These are phyloP conservation scores for Stegana nigrithorax DNA, from an alignment of 2,888 invertebrate genomes.

Conservation along the genomic window DNA sequence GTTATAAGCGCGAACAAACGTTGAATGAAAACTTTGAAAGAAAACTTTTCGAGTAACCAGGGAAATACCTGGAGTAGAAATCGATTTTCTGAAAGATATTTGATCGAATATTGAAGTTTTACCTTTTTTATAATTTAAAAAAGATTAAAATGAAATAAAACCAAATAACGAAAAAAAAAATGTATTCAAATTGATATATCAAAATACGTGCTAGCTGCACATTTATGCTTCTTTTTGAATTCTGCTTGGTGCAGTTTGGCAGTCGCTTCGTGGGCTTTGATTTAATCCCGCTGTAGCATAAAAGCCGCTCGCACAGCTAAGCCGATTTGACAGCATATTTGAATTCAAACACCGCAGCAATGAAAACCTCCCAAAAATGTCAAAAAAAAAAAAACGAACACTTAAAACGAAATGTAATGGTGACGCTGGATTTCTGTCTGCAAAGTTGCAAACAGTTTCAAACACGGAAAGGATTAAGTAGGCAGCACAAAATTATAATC, in stretches of 20 bases:
- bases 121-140: too few relatives aligned
- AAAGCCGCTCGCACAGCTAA: slow-evolving; percentile 50
- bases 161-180: too few relatives aligned
- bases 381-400: slow-evolving; percentile 38
- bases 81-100: too few relatives aligned
- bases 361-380: not conserved
- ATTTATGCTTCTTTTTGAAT: not conserved
- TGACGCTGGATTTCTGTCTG: slow-evolving; percentile 51
- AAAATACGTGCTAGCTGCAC: too few relatives aligned
- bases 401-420: slow-evolving; percentile 27
- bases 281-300: slow-evolving; percentile 49
- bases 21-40: too few relatives aligned
- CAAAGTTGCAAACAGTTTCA: slow-evolving; percentile 41
- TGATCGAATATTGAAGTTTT: too few relatives aligned
- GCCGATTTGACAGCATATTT: slow-evolving; percentile 60
- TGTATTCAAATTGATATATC: too few relatives aligned
- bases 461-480: slow-evolving; percentile 25
- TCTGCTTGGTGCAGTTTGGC: slow-evolving; percentile 5
- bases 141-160: too few relatives aligned
- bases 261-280: slow-evolving; percentile 42
- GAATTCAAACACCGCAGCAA: slow-evolving; percentile 50
- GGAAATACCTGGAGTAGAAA: too few relatives aligned
- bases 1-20: not conserved
- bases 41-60: too few relatives aligned
- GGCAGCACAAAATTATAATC: slow-evolving; percentile 51